These are phyloP conservation scores for Sus cebifrons DNA, from an alignment of 2,797 vertebrate species.

Conservation along the genomic window DNA sequence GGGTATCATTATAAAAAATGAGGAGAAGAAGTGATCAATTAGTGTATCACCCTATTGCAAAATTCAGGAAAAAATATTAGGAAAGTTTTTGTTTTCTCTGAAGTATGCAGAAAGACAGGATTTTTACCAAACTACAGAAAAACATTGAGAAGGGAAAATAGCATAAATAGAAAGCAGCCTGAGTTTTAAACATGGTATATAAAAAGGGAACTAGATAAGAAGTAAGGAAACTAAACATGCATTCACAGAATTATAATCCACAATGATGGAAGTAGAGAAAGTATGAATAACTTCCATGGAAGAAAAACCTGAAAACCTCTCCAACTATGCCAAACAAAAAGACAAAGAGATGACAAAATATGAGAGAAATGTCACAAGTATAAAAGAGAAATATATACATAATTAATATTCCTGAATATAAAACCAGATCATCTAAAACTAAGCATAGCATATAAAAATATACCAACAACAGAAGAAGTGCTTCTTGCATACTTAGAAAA, in stretches of 20 bases:
- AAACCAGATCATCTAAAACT: not conserved
- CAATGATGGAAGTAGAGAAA: not conserved
- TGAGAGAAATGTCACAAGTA: not conserved
- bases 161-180: not conserved
- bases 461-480: not conserved
- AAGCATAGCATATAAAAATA: not conserved
- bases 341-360: not conserved
- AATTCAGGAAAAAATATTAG: not conserved
- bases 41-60: not conserved
- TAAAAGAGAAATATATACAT: not conserved
- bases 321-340: not conserved
- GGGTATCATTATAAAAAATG: not conserved
- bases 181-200: not conserved
- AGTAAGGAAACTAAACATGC: not conserved
- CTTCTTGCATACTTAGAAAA: not conserved
- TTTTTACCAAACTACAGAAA: not conserved
- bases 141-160: not conserved
- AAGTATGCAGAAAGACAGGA: not conserved
- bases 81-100: not conserved
- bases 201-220: not conserved
- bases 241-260: slow-evolving; percentile 5
- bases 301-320: slow-evolving; percentile 1
- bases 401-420: not conserved
- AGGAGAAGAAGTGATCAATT: not conserved
- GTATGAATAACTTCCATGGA: not conserved